Evolutionary conservation across 2,113 vertebrate genomes (phyloP).

Genomic region (Ibidorhyncha struthersii): DNA sequence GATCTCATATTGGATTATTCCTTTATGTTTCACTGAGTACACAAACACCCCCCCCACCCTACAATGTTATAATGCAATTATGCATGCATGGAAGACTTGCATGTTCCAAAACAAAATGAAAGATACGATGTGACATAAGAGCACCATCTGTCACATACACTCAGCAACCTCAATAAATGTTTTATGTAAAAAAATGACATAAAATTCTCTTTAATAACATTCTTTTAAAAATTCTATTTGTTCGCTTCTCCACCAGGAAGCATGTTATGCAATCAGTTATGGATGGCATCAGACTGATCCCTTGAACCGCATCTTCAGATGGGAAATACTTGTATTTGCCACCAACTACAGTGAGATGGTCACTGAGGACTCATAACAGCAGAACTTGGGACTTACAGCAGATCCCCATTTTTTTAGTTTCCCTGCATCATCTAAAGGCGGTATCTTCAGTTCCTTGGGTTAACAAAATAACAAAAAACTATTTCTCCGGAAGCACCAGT

Average conservation of each 20-base stretch:
- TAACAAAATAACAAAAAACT: background rate
- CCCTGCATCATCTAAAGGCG: background rate
- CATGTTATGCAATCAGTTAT: background rate
- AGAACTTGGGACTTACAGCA: background rate
- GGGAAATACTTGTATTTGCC: background rate
- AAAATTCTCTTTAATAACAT: slow-evolving; percentile 44
- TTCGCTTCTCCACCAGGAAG: background rate
- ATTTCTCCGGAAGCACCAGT: background rate
- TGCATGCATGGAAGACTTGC: slow-evolving; percentile 49
- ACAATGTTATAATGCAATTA: slow-evolving; percentile 54
- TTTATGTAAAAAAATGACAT: slow-evolving; percentile 60
- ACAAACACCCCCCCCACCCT: background rate
- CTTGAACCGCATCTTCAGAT: background rate
- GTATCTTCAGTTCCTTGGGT: background rate
- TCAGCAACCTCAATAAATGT: slow-evolving; percentile 60
- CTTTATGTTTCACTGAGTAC: slow-evolving; percentile 35
- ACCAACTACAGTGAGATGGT: background rate
- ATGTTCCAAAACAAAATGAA: slow-evolving; percentile 64
- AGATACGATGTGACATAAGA: slow-evolving; percentile 63
- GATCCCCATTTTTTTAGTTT: background rate
- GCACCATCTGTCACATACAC: slow-evolving; percentile 69
- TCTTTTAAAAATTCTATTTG: slow-evolving; percentile 4
- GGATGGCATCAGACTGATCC: background rate
- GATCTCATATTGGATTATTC: background rate
- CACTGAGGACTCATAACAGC: background rate